Conservation (phyloP, 2,113 vertebrate genomes). For the Amphilophus citrinellus region DNA sequence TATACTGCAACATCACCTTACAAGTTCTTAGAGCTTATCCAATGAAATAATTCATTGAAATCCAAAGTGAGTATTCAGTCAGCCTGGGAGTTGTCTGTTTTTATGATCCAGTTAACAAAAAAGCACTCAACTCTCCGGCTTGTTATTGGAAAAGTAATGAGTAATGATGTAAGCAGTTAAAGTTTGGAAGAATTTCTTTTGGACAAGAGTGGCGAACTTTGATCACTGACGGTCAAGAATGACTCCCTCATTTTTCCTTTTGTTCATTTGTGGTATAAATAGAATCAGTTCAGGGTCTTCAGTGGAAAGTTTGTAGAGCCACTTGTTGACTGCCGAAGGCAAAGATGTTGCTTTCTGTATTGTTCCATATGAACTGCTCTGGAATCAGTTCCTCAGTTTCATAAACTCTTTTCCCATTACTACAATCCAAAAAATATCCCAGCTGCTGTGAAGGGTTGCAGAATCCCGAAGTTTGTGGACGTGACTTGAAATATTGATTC, state of each 20-base stretch:
- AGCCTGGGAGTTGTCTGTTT: not conserved
- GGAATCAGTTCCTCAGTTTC: not conserved
- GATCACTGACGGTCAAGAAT: not conserved
- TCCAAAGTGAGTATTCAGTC: not conserved
- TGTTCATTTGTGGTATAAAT: not conserved
- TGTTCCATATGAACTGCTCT: not conserved
- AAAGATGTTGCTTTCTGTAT: conserved; percentile 2
- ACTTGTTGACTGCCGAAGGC: not conserved
- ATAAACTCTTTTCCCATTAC: not conserved
- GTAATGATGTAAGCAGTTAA: not conserved
- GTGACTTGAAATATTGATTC: not conserved
- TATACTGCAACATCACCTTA: not conserved
- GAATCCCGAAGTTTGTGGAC: not conserved
- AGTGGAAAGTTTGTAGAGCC: not conserved
- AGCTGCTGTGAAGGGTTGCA: not conserved
- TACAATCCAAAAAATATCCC: not conserved
- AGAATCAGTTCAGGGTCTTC: not conserved
- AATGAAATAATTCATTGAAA: not conserved
- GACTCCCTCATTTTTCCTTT: not conserved
- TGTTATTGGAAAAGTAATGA: not conserved
- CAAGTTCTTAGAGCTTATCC: not conserved
- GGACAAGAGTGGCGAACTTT: not conserved
- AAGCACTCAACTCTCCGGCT: not conserved
- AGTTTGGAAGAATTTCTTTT: not conserved
- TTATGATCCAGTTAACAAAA: conserved; percentile 12